Percentiles rank a stretch among this genome's conserved stretches.
Evolutionary conservation across 2,113 vertebrate species (phyloP).

Genomic region (Colaptes auratus): DNA sequence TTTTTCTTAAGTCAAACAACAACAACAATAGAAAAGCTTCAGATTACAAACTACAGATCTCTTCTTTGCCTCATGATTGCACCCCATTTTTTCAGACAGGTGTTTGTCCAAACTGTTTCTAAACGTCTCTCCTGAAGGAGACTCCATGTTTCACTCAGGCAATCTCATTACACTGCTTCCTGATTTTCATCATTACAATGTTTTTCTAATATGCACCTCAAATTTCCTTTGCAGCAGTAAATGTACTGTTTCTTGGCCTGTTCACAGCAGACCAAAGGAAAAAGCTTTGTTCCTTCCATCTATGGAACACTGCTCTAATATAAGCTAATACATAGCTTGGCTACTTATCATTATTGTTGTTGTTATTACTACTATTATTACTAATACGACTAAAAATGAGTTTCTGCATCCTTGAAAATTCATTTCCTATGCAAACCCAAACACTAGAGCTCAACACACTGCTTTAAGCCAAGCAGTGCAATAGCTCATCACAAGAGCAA

Average conservation of each 20-base stretch:
- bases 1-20: neutral
- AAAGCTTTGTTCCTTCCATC: neutral
- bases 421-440: neutral
- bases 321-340: neutral
- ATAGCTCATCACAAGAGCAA: neutral
- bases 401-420: neutral
- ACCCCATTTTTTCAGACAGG: neutral
- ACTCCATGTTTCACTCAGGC: neutral
- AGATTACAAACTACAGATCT: neutral
- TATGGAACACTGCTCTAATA: neutral
- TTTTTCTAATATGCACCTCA: neutral
- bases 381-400: neutral
- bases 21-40: neutral
- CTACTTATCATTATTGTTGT: too few species aligned
- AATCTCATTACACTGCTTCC: neutral
- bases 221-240: neutral
- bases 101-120: neutral
- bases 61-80: neutral
- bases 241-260: neutral
- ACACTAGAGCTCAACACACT: rapidly evolving
- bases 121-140: neutral
- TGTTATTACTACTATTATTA: neutral
- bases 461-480: neutral
- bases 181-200: neutral
- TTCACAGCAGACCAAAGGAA: neutral